Conservation (phyloP, 2,888 invertebrate species). For the Biston stratarius region DNA sequence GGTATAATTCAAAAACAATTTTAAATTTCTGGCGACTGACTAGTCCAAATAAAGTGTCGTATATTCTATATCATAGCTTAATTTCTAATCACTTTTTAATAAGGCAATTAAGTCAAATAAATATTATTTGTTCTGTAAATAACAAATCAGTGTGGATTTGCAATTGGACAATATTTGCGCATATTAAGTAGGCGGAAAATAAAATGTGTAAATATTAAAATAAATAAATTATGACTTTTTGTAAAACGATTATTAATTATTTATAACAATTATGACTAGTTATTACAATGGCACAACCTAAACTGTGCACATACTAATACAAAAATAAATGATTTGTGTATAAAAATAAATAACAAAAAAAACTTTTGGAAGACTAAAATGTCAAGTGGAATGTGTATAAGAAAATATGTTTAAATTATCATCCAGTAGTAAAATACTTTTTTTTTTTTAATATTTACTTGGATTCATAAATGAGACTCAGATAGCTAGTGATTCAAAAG, state of each 20-base stretch:
- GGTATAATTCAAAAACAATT: neutral
- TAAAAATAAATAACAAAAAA: constrained; percentile 24
- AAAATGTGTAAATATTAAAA: neutral
- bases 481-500: no score
- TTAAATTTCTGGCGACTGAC: constrained; percentile 47
- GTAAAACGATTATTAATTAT: constrained; percentile 35
- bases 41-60: constrained; percentile 58
- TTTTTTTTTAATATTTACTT: no score
- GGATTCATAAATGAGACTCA: no score
- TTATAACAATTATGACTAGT: constrained; percentile 48
- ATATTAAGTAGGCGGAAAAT: neutral
- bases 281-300: constrained; percentile 40
- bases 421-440: neutral
- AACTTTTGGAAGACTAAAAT: constrained; percentile 47
- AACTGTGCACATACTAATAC: constrained; percentile 29
- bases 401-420: neutral
- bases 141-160: no score
- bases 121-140: constrained; percentile 35
- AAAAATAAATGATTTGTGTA: constrained; percentile 45
- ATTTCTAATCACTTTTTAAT: constrained; percentile 66
- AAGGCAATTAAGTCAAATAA: constrained; percentile 60
- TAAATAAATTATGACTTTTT: constrained; percentile 4
- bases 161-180: no score
- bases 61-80: constrained; percentile 54
- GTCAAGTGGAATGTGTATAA: constrained; percentile 42